Evolutionary conservation across 2,113 vertebrate genomes (phyloP), one percentile per base, ranked within the genome.

Genomic region (Origma solitaria): DNA sequence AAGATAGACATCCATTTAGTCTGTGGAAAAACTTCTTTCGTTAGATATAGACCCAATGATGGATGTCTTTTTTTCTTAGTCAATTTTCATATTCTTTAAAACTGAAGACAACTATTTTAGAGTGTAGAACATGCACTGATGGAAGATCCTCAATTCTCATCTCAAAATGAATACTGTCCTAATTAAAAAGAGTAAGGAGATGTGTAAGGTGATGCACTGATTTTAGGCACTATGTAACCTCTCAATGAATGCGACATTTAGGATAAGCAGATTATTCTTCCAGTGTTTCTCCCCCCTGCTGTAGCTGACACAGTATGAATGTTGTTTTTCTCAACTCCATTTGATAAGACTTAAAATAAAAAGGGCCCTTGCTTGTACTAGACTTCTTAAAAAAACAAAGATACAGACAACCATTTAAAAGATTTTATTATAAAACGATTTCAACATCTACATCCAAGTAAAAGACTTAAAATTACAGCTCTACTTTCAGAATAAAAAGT

Each of bases 401-500:
- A 66, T 6, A 68, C 6, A 68, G 33, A 50, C 18, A 68, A 60
- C 4, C 2, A 56, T 53, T 83, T 71, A 57, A 28, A 86, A 78
- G 3, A 62, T 83, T 95, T 97, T 96, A 97, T 96, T 96, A 95
- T 33, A 95, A 97, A 97, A 94, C 68, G 73, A 81, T 92, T 75
- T 79, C 10, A 86, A 85, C 37, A 86, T 92, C 64, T 61, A 86
- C 40, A 88, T 79, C 62, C 56, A 84, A 75, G 33, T 86, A 86
- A 80, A 93, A 94, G 42, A 60, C 27, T 93, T 90, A 57, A 81
- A 90, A 81, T 10, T 33, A 65, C 15, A 82, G 13, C 27, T 87
- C 30, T 65, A 47, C 13, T 89, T 73, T 51, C 49, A 88, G 65
- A 90, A 75, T 69, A 95, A 79, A 81, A 89, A 58, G 25, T 79